These are phyloP conservation scores for Drosophila multiciliata DNA, from an alignment of 2,888 invertebrate species.

Conservation along the genomic window DNA sequence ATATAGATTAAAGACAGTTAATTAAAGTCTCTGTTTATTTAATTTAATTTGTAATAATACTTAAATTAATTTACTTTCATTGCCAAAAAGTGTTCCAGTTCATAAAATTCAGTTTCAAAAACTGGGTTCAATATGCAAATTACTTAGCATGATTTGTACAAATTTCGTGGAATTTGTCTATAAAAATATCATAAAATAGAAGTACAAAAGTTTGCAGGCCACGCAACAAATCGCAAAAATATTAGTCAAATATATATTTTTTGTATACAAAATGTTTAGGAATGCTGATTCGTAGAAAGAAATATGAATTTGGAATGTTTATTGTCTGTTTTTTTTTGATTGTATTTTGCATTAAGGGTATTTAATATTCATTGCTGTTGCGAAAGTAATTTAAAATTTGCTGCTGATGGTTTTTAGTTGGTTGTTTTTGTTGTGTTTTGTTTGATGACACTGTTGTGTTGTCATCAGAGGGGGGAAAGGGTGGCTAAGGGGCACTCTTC, in stretches of 20 bases:
- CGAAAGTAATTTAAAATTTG: slow-evolving; percentile 29
- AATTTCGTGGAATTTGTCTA: neutral
- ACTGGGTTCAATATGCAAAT: neutral
- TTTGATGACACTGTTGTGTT: slow-evolving; percentile 35
- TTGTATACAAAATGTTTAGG: neutral
- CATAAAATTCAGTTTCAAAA: neutral
- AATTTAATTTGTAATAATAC: neutral
- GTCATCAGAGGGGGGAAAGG: slow-evolving; percentile 11
- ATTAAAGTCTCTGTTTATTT: neutral
- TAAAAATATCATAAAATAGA: neutral
- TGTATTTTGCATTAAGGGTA: slow-evolving; percentile 10
- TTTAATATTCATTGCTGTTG: slow-evolving; percentile 13
- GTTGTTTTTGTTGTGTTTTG: slow-evolving; percentile 8
- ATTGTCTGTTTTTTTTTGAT: neutral
- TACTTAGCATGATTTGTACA: neutral
- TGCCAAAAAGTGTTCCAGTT: neutral
- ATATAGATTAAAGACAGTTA: neutral
- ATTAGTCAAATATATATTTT: neutral
- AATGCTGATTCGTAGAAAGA: neutral
- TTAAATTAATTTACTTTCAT: neutral
- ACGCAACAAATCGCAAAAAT: neutral
- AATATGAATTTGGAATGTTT: slow-evolving; percentile 3
- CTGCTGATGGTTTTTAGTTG: slow-evolving; percentile 13
- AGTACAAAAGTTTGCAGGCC: neutral
- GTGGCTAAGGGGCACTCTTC: neutral